Percentiles rank a stretch among this genome's conserved stretches.
Evolutionary conservation across 1,140 invertebrate species (phyloP).

Genomic region (Drosophila chauvacae): DNA sequence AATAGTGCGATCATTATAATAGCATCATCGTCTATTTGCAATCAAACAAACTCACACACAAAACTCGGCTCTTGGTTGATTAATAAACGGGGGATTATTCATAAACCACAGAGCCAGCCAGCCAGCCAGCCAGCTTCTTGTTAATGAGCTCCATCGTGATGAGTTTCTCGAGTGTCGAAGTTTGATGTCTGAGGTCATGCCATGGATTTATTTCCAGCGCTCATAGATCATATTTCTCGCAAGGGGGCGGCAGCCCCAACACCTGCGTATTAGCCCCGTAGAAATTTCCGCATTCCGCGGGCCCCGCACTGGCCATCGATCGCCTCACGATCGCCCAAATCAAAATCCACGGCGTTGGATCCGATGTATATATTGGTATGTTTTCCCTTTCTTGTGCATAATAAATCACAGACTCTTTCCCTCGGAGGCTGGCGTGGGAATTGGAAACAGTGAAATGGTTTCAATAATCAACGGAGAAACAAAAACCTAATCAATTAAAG

Average conservation of each 20-base stretch:
- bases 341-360: conserved; percentile 12
- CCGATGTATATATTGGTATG: conserved; percentile 39
- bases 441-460: conserved; percentile 71
- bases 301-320: conserved; percentile 13
- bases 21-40: conserved; percentile 78
- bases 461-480: conserved; percentile 68
- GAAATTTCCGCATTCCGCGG: conserved; percentile 69
- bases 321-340: conserved; percentile 16
- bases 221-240: conserved; percentile 70
- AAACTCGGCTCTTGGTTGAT: conserved; percentile 54
- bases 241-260: conserved; percentile 64
- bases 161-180: conserved; percentile 71
- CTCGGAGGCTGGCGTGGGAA: conserved; percentile 68
- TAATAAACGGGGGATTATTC: conserved; percentile 79
- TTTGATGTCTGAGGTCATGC: conserved; percentile 81
- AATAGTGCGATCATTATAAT: conserved; percentile 79
- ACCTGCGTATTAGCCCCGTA: conserved; percentile 69
- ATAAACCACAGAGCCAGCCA: conserved; percentile 60
- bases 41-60: conserved; percentile 44
- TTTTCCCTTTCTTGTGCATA: conserved; percentile 44
- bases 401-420: conserved; percentile 62
- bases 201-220: conserved; percentile 78
- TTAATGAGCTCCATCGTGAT: conserved; percentile 76
- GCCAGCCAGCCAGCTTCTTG: conserved; percentile 76
- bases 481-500: conserved; percentile 82